Percentiles rank a stretch among this genome's conserved stretches.
Conservation (phyloP, 1,140 invertebrate species). For the Camponotus pennsylvanicus region DNA sequence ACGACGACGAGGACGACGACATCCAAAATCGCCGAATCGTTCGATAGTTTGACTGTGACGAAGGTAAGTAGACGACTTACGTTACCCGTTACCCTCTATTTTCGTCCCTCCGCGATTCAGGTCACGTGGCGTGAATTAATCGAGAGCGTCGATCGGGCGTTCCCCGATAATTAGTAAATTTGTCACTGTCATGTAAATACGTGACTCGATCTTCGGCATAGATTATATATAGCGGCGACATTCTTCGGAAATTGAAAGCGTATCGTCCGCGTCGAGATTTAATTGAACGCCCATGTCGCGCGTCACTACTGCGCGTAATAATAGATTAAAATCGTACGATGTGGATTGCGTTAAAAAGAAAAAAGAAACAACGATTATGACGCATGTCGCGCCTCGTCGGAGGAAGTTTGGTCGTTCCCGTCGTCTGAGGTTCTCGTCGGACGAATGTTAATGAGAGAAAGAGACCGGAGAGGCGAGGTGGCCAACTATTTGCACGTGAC, state of each 20-base stretch:
- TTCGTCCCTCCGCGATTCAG: neutral
- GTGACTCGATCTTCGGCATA: neutral
- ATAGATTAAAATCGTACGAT: slow-evolving; percentile 13
- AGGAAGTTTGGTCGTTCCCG: neutral
- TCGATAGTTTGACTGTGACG: neutral
- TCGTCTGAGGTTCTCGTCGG: slow-evolving; percentile 36
- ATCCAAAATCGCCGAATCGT: neutral
- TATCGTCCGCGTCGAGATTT: neutral
- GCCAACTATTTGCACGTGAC: slow-evolving; percentile 80
- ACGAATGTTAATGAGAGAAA: slow-evolving; percentile 19
- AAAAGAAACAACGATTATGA: neutral
- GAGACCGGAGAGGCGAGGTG: slow-evolving; percentile 4
- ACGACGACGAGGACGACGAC: neutral
- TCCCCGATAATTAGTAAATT: slow-evolving; percentile 31
- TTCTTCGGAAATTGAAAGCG: slow-evolving; percentile 17
- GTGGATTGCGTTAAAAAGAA: neutral
- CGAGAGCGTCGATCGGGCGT: neutral
- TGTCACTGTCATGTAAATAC: slow-evolving; percentile 1
- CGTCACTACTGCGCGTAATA: slow-evolving; percentile 10
- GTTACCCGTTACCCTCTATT: neutral
- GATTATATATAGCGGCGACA: neutral
- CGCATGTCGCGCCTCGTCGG: neutral
- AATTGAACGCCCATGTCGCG: slow-evolving; percentile 10
- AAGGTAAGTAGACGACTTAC: neutral
- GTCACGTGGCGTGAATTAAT: slow-evolving; percentile 14